Evolutionary conservation across 2,888 invertebrate species (phyloP).

Genomic region (Melitaea athalia): DNA sequence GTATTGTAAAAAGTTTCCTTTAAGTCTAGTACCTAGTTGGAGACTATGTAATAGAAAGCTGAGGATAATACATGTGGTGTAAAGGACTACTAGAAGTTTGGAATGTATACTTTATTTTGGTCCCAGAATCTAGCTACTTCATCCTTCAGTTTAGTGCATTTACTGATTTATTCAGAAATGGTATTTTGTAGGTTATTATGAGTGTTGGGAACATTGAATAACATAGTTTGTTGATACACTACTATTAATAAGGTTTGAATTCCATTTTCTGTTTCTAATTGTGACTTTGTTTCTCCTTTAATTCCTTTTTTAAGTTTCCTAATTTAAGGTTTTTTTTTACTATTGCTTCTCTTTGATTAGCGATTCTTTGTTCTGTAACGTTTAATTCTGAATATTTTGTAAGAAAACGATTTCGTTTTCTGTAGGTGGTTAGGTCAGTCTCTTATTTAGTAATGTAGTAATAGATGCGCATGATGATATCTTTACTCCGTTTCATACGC

Average conservation of each 20-base stretch:
- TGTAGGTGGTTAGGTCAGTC: conserved; percentile 22
- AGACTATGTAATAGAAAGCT: too few relatives aligned
- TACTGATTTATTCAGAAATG: too few relatives aligned
- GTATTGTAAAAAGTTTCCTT: too few relatives aligned
- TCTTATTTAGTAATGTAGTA: conserved; percentile 24
- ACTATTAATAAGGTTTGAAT: too few relatives aligned
- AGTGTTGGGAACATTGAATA: too few relatives aligned
- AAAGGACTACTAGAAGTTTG: too few relatives aligned
- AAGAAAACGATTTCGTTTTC: conserved; percentile 19
- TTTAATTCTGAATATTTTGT: neutral
- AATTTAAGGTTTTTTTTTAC: neutral
- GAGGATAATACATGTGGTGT: too few relatives aligned
- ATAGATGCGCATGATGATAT: conserved; percentile 24
- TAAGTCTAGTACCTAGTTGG: too few relatives aligned
- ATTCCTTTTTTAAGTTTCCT: neutral
- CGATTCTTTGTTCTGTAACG: neutral
- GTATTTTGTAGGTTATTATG: too few relatives aligned
- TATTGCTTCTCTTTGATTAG: neutral
- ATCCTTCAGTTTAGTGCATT: too few relatives aligned
- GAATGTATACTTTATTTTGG: too few relatives aligned
- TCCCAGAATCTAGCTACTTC: too few relatives aligned
- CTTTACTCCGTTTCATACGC: conserved; percentile 21
- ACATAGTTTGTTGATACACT: neutral
- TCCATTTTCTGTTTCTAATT: neutral
- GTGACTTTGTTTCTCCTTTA: neutral